Percentiles rank a stretch among this genome's conserved stretches.
Evolutionary conservation across 2,113 vertebrate species (phyloP).

Genomic region (Apteryx mantelli): DNA sequence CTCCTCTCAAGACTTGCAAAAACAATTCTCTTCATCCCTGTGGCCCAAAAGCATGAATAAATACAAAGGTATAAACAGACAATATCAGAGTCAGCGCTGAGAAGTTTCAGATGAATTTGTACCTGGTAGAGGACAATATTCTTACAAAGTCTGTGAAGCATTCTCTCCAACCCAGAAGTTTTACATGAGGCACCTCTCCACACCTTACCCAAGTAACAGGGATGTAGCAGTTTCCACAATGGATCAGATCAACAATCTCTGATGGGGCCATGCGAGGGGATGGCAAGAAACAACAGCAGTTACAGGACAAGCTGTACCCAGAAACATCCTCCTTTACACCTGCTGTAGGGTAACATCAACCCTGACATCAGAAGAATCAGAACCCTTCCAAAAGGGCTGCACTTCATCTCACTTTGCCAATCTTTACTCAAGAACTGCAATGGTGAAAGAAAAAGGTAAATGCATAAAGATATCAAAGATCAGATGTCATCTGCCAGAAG

Average conservation of each 20-base stretch:
- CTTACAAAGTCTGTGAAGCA: not conserved
- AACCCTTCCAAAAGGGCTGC: fast-evolving
- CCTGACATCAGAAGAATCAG: not conserved
- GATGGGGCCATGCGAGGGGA: fast-evolving
- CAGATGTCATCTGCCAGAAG: not conserved
- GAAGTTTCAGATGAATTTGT: not conserved
- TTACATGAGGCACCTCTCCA: fast-evolving
- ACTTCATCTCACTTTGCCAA: no score
- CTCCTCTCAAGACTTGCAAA: not conserved
- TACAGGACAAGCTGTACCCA: not conserved
- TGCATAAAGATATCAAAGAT: not conserved
- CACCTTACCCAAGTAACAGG: fast-evolving
- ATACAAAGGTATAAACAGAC: not conserved
- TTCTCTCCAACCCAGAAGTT: not conserved
- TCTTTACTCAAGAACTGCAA: not conserved
- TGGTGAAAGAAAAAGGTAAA: not conserved
- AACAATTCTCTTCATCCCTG: not conserved
- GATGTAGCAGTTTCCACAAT: fast-evolving
- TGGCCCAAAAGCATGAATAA: not conserved
- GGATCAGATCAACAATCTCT: not conserved
- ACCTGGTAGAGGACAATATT: not conserved
- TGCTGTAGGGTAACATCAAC: not conserved
- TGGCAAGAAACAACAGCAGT: fast-evolving
- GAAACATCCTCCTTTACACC: not conserved
- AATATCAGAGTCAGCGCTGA: fast-evolving